Base-by-base conservation (phyloP, 37 sponge, comb jelly and placozoan species). In the Agelas oroides region DNA sequence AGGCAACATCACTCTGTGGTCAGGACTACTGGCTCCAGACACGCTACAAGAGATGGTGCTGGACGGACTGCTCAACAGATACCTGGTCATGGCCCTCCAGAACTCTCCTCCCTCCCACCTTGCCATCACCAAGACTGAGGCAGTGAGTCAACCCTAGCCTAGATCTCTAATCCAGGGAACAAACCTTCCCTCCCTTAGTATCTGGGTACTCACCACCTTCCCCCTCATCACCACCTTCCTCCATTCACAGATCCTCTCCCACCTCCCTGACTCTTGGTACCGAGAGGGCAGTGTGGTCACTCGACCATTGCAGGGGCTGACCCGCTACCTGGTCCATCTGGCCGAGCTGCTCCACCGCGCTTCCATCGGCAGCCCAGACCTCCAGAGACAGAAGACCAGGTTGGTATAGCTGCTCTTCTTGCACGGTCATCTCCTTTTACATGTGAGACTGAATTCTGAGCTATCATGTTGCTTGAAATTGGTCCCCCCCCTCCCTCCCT, bases 61-160 rank as follows among this genome's bases (percentile, higher is more conserved):
- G 15, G 93, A 92, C 80, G 93, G 93, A 0, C 64, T 92, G 37
- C 85, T 92, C 8, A 92, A 92, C 77, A 82, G 89, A 24, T 90
- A 84, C 65, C 74, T 90, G 16, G 59, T 85, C 0, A 73, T 85
- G 35, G 59, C 86, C 68, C 75, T 90, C n/a, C 86, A 84, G 63
- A 84, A 79, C 75, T 58, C 62, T 63, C 90, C 86, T 20, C 41
- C 55, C 2, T 33, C 61, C 35, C 24, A 19, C n/a, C 59, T 63
- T 2, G 53, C 73, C 31, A 70, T 90, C 34, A 37, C 37, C 59
- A 89, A 89, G 79, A 37, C 66, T 16, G 80, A 71, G 60, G 78
- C 72, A 23, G 87, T 79, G 25, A 72, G 87, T 54, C 8, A 27
- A 21, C 19, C 16, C 23, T 20, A 75, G 31, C n/a, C 27, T 25